A percentile compares a stretch with the other conserved stretches of the same genome.
Conservation (phyloP, 2,113 vertebrate genomes). For the Mustelus asterias region DNA sequence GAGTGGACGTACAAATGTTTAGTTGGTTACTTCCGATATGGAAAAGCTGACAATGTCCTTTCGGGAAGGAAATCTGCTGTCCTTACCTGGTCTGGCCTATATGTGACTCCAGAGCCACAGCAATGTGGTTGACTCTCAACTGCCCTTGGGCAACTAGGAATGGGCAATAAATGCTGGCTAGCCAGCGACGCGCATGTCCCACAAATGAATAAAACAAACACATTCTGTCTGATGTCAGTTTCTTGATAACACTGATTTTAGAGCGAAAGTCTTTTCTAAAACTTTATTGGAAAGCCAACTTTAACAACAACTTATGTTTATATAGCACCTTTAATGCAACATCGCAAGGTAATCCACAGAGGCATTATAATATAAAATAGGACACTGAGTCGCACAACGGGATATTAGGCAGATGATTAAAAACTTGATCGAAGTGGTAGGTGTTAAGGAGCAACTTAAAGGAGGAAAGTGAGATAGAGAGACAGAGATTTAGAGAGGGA, state of each 20-base stretch:
- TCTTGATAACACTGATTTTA: not conserved
- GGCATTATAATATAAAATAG: not conserved
- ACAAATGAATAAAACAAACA: not conserved
- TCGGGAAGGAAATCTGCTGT: too few relatives aligned
- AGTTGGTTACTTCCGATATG: not conserved
- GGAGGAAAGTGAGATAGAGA: not conserved
- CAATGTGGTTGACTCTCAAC: too few relatives aligned
- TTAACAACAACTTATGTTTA: conserved; percentile 8
- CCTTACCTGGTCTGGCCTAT: too few relatives aligned
- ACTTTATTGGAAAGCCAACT: conserved; percentile 50
- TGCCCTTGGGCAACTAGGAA: too few relatives aligned
- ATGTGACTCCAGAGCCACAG: too few relatives aligned
- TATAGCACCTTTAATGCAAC: not conserved
- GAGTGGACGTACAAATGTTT: not conserved
- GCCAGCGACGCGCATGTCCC: too few relatives aligned
- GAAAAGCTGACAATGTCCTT: too few relatives aligned
- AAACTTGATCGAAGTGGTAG: not conserved
- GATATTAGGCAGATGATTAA: not conserved
- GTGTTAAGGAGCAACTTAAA: not conserved
- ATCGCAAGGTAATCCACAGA: not conserved
- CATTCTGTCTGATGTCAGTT: not conserved
- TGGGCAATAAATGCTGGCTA: too few relatives aligned
- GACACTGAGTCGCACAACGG: not conserved
- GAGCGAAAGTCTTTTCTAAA: conserved; percentile 43
- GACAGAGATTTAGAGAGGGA: not conserved